Conservation (phyloP, 2,797 vertebrate species). For the Podargus strigoides region DNA sequence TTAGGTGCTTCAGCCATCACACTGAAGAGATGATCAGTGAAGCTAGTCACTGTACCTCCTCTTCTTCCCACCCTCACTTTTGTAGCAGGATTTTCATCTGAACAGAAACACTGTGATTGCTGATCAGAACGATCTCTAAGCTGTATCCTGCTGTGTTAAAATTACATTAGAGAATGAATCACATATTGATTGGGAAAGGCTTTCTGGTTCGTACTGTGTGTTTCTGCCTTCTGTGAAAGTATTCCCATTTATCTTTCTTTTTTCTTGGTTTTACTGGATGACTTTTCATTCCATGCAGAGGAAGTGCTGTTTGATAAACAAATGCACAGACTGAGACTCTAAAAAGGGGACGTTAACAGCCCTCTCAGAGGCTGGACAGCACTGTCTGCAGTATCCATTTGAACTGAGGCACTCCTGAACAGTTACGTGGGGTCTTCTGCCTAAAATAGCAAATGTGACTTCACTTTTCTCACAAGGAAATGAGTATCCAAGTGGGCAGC, state of each 20-base stretch:
- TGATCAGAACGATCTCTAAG: not conserved
- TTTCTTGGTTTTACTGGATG: not conserved
- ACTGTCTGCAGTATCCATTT: not conserved
- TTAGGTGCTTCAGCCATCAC: too few relatives aligned
- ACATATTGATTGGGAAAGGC: not conserved
- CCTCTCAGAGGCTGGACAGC: too few relatives aligned
- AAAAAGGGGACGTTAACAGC: too few relatives aligned
- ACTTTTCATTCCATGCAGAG: not conserved
- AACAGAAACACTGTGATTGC: not conserved
- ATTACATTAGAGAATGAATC: not conserved
- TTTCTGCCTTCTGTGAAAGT: not conserved
- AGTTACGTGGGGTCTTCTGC: not conserved
- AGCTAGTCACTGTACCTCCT: too few relatives aligned
- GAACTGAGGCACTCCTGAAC: not conserved
- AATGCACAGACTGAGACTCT: not conserved
- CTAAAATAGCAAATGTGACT: not conserved
- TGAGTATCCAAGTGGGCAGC: too few relatives aligned
- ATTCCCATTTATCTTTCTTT: not conserved
- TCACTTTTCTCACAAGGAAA: not conserved
- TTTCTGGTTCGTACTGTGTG: not conserved
- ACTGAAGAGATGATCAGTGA: too few relatives aligned
- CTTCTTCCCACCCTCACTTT: not conserved
- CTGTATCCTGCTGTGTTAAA: not conserved
- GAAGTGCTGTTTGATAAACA: not conserved
- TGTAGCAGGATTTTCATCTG: not conserved